phyloP scores from a whole-genome alignment of 2,888 invertebrate genomes.

The Erannis defoliaria region DNA sequence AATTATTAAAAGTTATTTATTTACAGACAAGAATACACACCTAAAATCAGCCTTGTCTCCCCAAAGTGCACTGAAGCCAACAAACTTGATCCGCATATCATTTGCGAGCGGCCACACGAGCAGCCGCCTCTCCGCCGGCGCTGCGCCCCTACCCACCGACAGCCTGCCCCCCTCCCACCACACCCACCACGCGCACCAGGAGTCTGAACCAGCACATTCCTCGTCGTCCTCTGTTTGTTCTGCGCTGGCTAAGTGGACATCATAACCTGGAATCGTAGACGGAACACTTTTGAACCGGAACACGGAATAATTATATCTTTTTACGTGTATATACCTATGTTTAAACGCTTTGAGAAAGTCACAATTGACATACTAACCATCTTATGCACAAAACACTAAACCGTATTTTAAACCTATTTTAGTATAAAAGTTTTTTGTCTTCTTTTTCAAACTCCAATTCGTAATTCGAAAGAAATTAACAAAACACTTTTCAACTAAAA shows the following conservation, averaged over 20 bases:
- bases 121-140: slow-evolving; percentile 84
- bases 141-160: slow-evolving; percentile 86
- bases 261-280: slow-evolving; percentile 81
- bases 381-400: too few species aligned
- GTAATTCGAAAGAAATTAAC: too few species aligned
- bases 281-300: too few species aligned
- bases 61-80: slow-evolving; percentile 89
- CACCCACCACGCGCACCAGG: slow-evolving; percentile 89
- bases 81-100: slow-evolving; percentile 87
- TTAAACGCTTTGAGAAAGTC: too few species aligned
- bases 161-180: slow-evolving; percentile 88
- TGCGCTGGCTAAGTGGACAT: slow-evolving; percentile 87
- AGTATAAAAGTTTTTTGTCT: too few species aligned
- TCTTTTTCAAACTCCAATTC: too few species aligned
- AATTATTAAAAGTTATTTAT: background rate
- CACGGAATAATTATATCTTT: too few species aligned
- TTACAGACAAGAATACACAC: slow-evolving; percentile 64
- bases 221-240: slow-evolving; percentile 87
- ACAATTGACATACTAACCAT: too few species aligned
- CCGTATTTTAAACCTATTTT: too few species aligned
- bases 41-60: slow-evolving; percentile 89
- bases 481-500: too few species aligned
- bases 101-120: slow-evolving; percentile 87
- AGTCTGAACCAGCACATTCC: slow-evolving; percentile 72
- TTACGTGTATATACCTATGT: too few species aligned